A percentile compares a stretch with the other conserved stretches of the same genome.
These are phyloP conservation scores for Lates calcarifer DNA, from an alignment of 2,113 vertebrate species.

Conservation along the genomic window DNA sequence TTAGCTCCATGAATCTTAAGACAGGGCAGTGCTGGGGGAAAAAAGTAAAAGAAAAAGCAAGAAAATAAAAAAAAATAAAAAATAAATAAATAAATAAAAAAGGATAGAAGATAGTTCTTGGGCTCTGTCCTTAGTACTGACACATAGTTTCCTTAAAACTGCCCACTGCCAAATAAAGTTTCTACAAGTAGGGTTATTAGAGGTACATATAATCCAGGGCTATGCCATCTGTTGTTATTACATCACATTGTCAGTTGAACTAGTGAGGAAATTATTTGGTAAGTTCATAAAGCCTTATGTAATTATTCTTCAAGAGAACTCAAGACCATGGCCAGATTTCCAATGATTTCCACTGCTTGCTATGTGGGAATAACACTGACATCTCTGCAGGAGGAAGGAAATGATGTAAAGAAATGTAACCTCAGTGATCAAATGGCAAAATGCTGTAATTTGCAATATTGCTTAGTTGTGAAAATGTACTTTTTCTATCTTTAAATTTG, in stretches of 20 bases:
- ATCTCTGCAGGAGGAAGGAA: not conserved
- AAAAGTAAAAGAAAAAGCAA: constrained; percentile 11
- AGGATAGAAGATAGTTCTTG: constrained; percentile 11
- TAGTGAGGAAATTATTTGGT: constrained; percentile 44
- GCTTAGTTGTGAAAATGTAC: not conserved
- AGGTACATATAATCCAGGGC: constrained; percentile 33
- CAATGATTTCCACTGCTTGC: constrained; percentile 13
- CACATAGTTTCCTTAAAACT: constrained; percentile 17
- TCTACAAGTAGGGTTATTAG: constrained; percentile 46
- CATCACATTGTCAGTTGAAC: constrained; percentile 47
- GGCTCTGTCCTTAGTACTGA: constrained; percentile 20
- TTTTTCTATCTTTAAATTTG: not conserved
- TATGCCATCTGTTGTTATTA: constrained; percentile 57
- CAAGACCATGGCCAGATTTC: constrained; percentile 10
- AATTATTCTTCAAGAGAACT: constrained; percentile 37
- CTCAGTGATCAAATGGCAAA: not conserved
- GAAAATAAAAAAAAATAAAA: too few species aligned
- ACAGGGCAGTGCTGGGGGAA: constrained; percentile 18
- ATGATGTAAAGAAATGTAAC: not conserved
- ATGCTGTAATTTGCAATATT: not conserved
- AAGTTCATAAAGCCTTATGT: constrained; percentile 24
- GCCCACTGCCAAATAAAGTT: constrained; percentile 30
- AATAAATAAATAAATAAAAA: too few species aligned
- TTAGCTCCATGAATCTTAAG: constrained; percentile 31
- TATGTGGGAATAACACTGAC: not conserved